A percentile compares a stretch with the other conserved stretches of the same genome.
Evolutionary conservation across 2,888 invertebrate genomes (phyloP).

Genomic region (Hemaris fuciformis): DNA sequence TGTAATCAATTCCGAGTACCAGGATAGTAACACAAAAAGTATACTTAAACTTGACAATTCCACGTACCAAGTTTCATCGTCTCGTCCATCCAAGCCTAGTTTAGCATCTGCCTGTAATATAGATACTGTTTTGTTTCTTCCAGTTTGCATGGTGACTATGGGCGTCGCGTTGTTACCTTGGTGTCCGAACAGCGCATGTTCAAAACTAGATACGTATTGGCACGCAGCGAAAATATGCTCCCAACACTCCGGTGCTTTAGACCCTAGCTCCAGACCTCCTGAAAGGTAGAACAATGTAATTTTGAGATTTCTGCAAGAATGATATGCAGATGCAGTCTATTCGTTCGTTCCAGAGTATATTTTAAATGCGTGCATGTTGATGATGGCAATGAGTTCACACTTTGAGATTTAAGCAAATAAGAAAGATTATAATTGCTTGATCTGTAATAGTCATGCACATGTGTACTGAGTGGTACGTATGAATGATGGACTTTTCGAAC

Average conservation of each 20-base stretch:
- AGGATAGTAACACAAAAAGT: too few species aligned
- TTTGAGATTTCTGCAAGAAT: neutral
- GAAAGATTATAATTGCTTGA: too few species aligned
- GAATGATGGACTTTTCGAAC: neutral
- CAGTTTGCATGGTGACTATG: slow-evolving; percentile 85
- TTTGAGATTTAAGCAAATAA: too few species aligned
- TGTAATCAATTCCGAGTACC: too few species aligned
- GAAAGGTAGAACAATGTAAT: neutral
- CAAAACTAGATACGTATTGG: slow-evolving; percentile 94
- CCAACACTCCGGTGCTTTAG: slow-evolving; percentile 97
- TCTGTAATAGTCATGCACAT: too few species aligned
- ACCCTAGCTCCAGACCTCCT: slow-evolving; percentile 93
- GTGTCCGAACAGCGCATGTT: slow-evolving; percentile 93
- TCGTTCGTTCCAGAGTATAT: too few species aligned
- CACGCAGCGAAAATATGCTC: slow-evolving; percentile 97
- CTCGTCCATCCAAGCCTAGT: slow-evolving; percentile 74
- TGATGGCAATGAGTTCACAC: too few species aligned
- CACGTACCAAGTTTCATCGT: slow-evolving; percentile 89
- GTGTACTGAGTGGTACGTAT: too few species aligned
- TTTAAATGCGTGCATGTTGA: too few species aligned
- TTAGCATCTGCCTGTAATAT: slow-evolving; percentile 83
- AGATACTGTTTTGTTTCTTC: slow-evolving; percentile 81
- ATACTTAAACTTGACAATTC: too few species aligned
- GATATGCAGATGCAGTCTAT: too few species aligned
- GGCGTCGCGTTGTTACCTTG: slow-evolving; percentile 86